Conservation (phyloP, 2,113 vertebrate genomes). For the Saiga tatarica region DNA sequence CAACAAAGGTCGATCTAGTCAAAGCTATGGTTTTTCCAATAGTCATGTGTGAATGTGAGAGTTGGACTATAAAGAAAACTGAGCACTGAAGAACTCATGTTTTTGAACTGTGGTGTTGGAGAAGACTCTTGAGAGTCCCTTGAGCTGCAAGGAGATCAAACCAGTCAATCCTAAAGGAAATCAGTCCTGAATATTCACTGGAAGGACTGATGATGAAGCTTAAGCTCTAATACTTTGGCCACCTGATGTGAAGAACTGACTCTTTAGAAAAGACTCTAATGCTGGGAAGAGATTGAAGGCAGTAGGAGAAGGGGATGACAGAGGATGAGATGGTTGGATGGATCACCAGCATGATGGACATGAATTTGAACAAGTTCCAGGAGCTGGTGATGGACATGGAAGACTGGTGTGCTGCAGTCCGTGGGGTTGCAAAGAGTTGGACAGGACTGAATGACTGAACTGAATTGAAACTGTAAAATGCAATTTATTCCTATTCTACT, state of each 20-base stretch:
- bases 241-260: background rate
- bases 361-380: background rate
- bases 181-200: background rate
- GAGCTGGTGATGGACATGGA: background rate
- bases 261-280: background rate
- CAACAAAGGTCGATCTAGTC: background rate
- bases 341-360: background rate
- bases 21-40: background rate
- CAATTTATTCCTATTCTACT: background rate
- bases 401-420: background rate
- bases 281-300: background rate
- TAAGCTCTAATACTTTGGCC: background rate
- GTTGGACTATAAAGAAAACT: background rate
- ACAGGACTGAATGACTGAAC: background rate
- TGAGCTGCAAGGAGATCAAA: background rate
- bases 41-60: background rate
- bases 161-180: background rate
- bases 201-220: background rate
- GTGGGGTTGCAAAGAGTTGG: background rate
- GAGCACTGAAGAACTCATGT: fast-evolving
- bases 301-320: background rate
- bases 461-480: background rate
- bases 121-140: background rate
- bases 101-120: background rate
- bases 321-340: background rate